Base-by-base conservation (phyloP, 1,140 invertebrate species). In the Grapholita molesta region DNA sequence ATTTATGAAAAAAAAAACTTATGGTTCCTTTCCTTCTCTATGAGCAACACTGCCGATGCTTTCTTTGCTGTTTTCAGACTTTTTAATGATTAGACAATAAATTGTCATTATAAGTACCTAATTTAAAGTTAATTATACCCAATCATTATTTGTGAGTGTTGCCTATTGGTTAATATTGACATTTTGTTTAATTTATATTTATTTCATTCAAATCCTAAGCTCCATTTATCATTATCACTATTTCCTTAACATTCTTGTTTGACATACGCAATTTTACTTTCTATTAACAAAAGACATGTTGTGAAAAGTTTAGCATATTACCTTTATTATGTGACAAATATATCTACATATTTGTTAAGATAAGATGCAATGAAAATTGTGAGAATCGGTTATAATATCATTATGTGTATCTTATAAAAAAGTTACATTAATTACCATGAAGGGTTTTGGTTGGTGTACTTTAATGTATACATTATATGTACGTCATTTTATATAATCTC, bases 131-230 rank as follows among this genome's bases (percentile, higher is more conserved):
- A 21, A 48, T 48, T 48, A 21, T 48, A 9, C 42, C 42, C 42
- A 18, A 38, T 38, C n/a, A n/a, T 38, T 38, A 21, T 48, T 48
- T 48, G 42, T 48, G 42, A 48, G 42, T 48, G 73, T 28, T 64
- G 32, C 72, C 65, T 72, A 72, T 70, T 70, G 66, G 64, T 61
- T 42, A 32, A 67, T 57, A 38, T 38, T 38, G 25, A 69, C 30
- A 64, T 42, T 28, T 30, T 6, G n/a, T 15, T 53, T 12, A 35
- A 67, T 64, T 67, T 66, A 33, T 64, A 52, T 66, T 70, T 38
- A 71, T 67, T 78, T 71, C 78, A 74, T 76, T 80, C 76, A 78
- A 76, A 30, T 67, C 66, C 3, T 21, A 9, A 21, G 0, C 6
- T 2, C 18, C 42, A 48, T 48, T 15, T 18, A 38, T 6, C 5